Conservation (phyloP, 1,140 invertebrate species). For the Psilanteris sp. region DNA sequence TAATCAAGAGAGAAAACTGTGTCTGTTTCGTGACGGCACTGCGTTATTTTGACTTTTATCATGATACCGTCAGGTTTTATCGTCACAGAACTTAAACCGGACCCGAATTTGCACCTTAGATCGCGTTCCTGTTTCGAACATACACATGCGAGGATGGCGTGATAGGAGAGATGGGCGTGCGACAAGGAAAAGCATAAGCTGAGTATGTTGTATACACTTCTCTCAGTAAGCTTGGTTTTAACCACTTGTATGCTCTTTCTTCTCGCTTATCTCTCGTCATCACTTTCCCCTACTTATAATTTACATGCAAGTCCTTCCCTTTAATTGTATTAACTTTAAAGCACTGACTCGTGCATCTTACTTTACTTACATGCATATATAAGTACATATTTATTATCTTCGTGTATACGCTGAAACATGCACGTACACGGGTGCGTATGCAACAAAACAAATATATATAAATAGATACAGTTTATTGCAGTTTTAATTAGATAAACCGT, state of each 20-base stretch:
- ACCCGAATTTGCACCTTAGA: conserved; percentile 43
- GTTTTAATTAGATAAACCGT: no score
- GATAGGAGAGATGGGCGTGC: conserved; percentile 17
- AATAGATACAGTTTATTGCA: no score
- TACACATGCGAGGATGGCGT: background rate
- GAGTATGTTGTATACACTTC: background rate
- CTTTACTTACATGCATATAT: background rate
- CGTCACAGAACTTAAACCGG: conserved; percentile 28
- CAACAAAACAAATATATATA: no score
- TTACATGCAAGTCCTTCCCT: conserved; percentile 64
- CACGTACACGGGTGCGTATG: no score
- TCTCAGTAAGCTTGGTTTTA: conserved; percentile 4
- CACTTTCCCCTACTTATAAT: conserved; percentile 69
- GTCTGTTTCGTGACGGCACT: background rate
- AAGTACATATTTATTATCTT: no score
- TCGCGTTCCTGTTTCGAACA: conserved; percentile 10
- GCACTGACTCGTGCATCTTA: conserved; percentile 3
- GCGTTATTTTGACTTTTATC: conserved; percentile 36
- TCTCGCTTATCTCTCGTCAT: conserved; percentile 67
- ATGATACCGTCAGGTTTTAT: conserved; percentile 30
- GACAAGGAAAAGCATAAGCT: conserved; percentile 14
- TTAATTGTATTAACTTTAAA: conserved; percentile 68
- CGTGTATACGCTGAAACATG: no score
- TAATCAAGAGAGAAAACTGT: conserved; percentile 36
- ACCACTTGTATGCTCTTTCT: conserved; percentile 4